Percentiles rank a stretch among this genome's conserved stretches.
phyloP scores from a whole-genome alignment of 2,797 vertebrate genomes.

The Lutjanus campechanus region DNA sequence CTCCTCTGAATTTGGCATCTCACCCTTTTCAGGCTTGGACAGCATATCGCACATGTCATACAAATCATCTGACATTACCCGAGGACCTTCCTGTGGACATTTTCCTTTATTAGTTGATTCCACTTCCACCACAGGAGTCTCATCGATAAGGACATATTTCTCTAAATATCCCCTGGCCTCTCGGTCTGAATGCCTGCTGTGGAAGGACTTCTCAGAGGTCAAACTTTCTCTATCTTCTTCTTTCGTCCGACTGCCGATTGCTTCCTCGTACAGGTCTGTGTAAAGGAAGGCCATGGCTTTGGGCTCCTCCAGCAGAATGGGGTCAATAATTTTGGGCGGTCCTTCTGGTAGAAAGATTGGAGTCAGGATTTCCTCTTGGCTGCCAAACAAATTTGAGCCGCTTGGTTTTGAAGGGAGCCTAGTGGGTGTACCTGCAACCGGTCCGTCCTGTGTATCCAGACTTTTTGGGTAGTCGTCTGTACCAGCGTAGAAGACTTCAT shows the following conservation, averaged over 20 bases:
- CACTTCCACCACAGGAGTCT: conserved; percentile 82
- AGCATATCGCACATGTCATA: conserved; percentile 59
- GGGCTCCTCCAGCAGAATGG: conserved; percentile 91
- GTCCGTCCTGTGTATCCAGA: conserved; percentile 46
- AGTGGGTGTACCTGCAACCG: conserved; percentile 27
- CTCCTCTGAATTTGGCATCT: conserved; percentile 59
- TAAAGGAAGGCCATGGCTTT: conserved; percentile 93
- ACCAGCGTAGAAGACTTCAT: conserved; percentile 91
- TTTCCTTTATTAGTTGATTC: conserved; percentile 33
- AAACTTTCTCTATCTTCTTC: conserved; percentile 89
- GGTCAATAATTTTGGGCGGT: conserved; percentile 88
- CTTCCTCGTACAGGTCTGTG: conserved; percentile 92
- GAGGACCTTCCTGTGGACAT: conserved; percentile 40
- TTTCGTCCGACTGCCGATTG: conserved; percentile 83
- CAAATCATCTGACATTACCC: conserved; percentile 66
- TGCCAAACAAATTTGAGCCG: conserved; percentile 89
- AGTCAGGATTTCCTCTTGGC: conserved; percentile 89
- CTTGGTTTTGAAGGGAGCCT: conserved; percentile 80
- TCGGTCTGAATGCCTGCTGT: conserved; percentile 89
- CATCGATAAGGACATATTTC: conserved; percentile 93
- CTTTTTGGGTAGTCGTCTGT: conserved; percentile 54
- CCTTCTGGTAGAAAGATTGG: conserved; percentile 90
- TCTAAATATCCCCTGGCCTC: conserved; percentile 94
- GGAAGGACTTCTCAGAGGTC: conserved; percentile 90
- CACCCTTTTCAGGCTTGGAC: conserved; percentile 28